phyloP scores from a whole-genome alignment of 2,113 vertebrate genomes.

The Pipra filicauda region DNA sequence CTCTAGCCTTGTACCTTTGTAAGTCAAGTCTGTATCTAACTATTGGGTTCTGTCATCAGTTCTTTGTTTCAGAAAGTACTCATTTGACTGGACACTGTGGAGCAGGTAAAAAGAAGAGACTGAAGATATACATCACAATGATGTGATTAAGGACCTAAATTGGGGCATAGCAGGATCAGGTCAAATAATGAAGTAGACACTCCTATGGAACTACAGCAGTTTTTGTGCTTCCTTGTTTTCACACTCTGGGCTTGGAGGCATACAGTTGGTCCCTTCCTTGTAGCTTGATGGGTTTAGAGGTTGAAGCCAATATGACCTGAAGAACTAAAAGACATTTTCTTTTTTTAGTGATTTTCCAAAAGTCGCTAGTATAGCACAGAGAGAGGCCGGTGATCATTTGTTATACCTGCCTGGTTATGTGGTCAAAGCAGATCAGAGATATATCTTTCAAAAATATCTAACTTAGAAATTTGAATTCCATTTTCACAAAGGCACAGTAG shows the following conservation, averaged over 20 bases:
- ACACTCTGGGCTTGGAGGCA: background rate
- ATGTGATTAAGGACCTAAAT: background rate
- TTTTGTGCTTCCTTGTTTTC: background rate
- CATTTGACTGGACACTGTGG: background rate
- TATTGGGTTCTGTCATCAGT: background rate
- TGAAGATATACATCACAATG: accelerated
- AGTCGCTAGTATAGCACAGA: background rate
- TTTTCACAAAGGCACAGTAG: background rate
- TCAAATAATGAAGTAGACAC: background rate
- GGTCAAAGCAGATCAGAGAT: background rate
- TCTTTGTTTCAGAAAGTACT: background rate
- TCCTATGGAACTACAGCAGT: background rate
- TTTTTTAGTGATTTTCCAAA: background rate
- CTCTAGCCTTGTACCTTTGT: background rate
- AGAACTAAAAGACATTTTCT: background rate
- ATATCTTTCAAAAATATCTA: background rate
- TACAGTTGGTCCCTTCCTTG: background rate
- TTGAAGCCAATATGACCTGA: background rate
- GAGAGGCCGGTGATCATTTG: background rate
- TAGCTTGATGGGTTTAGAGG: background rate
- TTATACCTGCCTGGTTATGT: background rate
- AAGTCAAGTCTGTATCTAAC: background rate
- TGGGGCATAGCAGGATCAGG: background rate
- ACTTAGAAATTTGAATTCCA: background rate
- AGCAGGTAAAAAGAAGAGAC: background rate